These are phyloP conservation scores for Baccha elongata DNA, from an alignment of 2,888 invertebrate species.

Conservation along the genomic window DNA sequence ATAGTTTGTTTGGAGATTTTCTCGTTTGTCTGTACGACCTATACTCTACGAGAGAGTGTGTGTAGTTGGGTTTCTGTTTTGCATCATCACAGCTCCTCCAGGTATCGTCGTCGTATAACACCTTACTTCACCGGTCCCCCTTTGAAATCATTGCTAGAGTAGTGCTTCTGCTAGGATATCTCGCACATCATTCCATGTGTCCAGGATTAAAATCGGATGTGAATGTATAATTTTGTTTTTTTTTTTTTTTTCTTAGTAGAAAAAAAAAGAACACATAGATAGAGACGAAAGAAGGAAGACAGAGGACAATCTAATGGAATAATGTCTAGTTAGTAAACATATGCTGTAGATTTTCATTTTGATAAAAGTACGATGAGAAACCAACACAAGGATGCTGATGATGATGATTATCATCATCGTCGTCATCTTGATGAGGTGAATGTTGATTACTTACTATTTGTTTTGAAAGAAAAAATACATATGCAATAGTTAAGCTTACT, in stretches of 20 bases:
- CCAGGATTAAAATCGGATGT: slow-evolving; percentile 60
- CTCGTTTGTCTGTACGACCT: slow-evolving; percentile 26
- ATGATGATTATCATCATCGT: background rate
- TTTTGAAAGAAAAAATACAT: slow-evolving; percentile 19
- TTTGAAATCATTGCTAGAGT: slow-evolving; percentile 32
- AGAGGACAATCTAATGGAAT: slow-evolving; percentile 65
- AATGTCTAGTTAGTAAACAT: slow-evolving; percentile 68
- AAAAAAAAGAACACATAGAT: background rate
- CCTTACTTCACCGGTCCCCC: slow-evolving; percentile 43
- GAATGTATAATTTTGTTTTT: slow-evolving; percentile 34
- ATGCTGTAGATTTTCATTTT: slow-evolving; percentile 62
- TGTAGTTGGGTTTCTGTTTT: slow-evolving; percentile 47
- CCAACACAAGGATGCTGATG: slow-evolving; percentile 37
- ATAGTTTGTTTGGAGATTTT: slow-evolving; percentile 66
- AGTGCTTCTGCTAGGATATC: slow-evolving; percentile 49
- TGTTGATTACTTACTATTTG: slow-evolving; percentile 29
- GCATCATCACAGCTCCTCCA: slow-evolving; percentile 46
- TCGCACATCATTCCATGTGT: slow-evolving; percentile 67
- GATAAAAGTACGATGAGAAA: slow-evolving; percentile 45
- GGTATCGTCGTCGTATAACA: slow-evolving; percentile 36
- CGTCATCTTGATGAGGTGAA: slow-evolving; percentile 52
- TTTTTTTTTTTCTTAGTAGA: slow-evolving; percentile 1
- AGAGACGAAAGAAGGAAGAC: slow-evolving; percentile 26
- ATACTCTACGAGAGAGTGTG: slow-evolving; percentile 8
- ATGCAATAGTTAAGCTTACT: no score